phyloP scores from a whole-genome alignment of 2,113 vertebrate species.

The Otus sunia region DNA sequence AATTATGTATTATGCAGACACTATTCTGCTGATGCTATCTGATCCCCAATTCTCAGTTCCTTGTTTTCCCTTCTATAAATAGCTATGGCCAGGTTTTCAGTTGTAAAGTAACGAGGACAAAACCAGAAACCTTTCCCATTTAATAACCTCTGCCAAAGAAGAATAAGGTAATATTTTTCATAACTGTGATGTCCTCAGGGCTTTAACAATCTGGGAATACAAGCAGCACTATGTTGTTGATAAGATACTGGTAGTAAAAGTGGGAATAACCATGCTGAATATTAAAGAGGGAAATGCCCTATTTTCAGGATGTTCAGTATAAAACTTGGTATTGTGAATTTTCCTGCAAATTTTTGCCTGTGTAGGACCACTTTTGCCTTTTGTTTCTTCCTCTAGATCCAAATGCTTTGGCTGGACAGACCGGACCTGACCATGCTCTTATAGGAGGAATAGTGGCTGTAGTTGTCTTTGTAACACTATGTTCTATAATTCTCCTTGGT shows the following conservation, averaged over 20 bases:
- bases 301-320: conserved; percentile 17
- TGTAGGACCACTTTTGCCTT: not conserved
- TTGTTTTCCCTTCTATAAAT: conserved; percentile 71
- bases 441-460: conserved; percentile 99
- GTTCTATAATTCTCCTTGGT: conserved; percentile 97
- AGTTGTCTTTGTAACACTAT: conserved; percentile 97
- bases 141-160: conserved; percentile 45
- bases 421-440: conserved; percentile 92
- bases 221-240: conserved; percentile 32
- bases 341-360: not conserved
- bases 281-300: conserved; percentile 34
- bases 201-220: conserved; percentile 41
- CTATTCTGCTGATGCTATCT: conserved; percentile 63
- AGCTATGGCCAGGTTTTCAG: conserved; percentile 56
- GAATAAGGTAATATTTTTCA: conserved; percentile 23
- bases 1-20: conserved; percentile 70
- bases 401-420: conserved; percentile 86
- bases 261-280: conserved; percentile 26
- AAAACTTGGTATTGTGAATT: not conserved
- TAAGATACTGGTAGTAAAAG: conserved; percentile 24
- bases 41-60: conserved; percentile 59
- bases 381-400: conserved; percentile 82
- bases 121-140: conserved; percentile 48
- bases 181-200: conserved; percentile 38
- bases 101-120: conserved; percentile 24